Conservation (phyloP, 2,888 invertebrate genomes). For the Tipula lateralis region DNA sequence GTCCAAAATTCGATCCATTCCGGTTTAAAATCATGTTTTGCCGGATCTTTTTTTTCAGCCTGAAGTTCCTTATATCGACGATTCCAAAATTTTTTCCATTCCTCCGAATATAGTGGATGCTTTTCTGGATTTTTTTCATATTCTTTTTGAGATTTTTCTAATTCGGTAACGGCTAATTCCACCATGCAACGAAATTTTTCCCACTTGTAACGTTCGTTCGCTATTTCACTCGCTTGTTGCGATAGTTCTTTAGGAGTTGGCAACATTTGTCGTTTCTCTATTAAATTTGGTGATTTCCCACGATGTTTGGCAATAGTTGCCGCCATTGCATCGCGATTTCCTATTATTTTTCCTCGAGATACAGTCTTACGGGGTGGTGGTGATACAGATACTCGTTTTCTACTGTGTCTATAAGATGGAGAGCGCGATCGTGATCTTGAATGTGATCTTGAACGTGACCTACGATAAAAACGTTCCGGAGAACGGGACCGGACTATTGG, state of each 20-base stretch:
- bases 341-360: background rate
- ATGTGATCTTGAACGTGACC: background rate
- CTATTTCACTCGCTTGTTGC: slow-evolving; percentile 45
- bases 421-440: background rate
- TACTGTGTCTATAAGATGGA: background rate
- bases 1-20: slow-evolving; percentile 88
- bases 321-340: background rate
- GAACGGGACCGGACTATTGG: background rate
- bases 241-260: slow-evolving; percentile 46
- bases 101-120: slow-evolving; percentile 80
- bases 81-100: slow-evolving; percentile 90
- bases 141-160: slow-evolving; percentile 62
- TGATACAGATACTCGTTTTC: background rate
- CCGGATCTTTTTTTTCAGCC: slow-evolving; percentile 58
- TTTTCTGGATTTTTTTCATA: slow-evolving; percentile 83
- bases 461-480: background rate
- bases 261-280: slow-evolving; percentile 33
- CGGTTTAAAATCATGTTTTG: slow-evolving; percentile 78
- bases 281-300: background rate
- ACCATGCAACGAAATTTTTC: slow-evolving; percentile 48
- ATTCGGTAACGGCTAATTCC: slow-evolving; percentile 48
- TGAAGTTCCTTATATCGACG: slow-evolving; percentile 74
- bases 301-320: background rate
- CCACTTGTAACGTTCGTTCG: slow-evolving; percentile 53
- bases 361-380: background rate